Evolutionary conservation across 2,888 invertebrate genomes (phyloP).

Genomic region (Drosophila neotestacea): DNA sequence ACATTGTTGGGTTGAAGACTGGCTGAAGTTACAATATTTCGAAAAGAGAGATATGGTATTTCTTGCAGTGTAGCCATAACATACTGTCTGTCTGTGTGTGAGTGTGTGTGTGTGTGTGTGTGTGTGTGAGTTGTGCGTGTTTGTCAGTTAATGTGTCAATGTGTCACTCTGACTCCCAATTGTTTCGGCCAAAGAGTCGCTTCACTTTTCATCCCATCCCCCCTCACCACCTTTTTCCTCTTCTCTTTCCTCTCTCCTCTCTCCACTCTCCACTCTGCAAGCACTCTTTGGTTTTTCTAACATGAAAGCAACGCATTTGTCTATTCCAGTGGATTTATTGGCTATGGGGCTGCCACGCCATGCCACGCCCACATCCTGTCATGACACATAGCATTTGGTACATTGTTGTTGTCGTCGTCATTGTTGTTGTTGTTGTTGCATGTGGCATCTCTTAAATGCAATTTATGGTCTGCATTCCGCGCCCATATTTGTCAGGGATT

Average conservation of each 20-base stretch:
- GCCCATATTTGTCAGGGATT: slow-evolving; percentile 30
- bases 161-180: slow-evolving; percentile 75
- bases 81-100: not conserved
- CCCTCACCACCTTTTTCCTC: not conserved
- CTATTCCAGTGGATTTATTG: slow-evolving; percentile 68
- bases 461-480: slow-evolving; percentile 49
- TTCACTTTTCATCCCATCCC: slow-evolving; percentile 2
- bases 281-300: slow-evolving; percentile 4
- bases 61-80: slow-evolving; percentile 28
- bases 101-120: not conserved
- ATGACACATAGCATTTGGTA: slow-evolving; percentile 37
- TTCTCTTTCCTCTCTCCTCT: not conserved
- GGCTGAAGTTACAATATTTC: too few species aligned
- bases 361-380: slow-evolving; percentile 49
- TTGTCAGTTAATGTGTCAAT: slow-evolving; percentile 73
- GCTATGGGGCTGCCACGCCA: slow-evolving; percentile 15
- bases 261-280: not conserved
- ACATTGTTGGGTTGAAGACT: not conserved
- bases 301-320: slow-evolving; percentile 69
- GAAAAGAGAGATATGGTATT: not conserved
- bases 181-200: slow-evolving; percentile 52
- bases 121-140: slow-evolving; percentile 18
- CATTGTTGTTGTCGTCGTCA: slow-evolving; percentile 2
- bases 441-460: slow-evolving; percentile 44
- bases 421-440: slow-evolving; percentile 15